Evolutionary conservation across 2,113 vertebrate species (phyloP).

Genomic region (Picathartes gymnocephalus): DNA sequence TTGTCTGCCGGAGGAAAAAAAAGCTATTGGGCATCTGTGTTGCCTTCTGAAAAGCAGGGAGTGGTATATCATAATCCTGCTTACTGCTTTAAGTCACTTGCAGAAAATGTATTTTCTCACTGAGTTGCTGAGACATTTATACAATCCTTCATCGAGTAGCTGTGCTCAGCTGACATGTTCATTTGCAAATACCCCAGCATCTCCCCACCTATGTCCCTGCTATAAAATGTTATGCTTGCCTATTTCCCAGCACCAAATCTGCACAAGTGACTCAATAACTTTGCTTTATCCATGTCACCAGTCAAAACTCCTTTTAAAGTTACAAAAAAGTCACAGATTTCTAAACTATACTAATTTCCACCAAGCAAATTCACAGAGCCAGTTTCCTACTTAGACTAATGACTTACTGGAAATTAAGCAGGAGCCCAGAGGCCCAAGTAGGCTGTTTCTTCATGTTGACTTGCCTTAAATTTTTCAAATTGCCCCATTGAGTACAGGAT

Average conservation of each 20-base stretch:
- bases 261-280: neutral
- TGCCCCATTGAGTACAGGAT: neutral
- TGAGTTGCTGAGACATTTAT: neutral
- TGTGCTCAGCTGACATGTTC: neutral
- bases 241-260: neutral
- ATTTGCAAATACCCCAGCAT: neutral
- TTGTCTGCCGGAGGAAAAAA: neutral
- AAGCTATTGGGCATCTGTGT: neutral
- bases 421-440: neutral
- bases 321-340: neutral
- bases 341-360: neutral
- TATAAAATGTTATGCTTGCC: neutral
- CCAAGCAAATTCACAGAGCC: neutral
- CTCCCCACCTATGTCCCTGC: neutral
- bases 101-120: neutral
- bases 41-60: neutral
- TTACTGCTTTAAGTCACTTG: neutral
- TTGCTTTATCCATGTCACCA: neutral
- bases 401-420: neutral
- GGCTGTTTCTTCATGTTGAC: neutral
- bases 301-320: neutral
- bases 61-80: neutral
- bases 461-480: neutral
- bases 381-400: neutral
- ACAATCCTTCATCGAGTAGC: neutral